Evolutionary conservation across 2,797 vertebrate genomes (phyloP).

Genomic region (Margarornis squamiger): DNA sequence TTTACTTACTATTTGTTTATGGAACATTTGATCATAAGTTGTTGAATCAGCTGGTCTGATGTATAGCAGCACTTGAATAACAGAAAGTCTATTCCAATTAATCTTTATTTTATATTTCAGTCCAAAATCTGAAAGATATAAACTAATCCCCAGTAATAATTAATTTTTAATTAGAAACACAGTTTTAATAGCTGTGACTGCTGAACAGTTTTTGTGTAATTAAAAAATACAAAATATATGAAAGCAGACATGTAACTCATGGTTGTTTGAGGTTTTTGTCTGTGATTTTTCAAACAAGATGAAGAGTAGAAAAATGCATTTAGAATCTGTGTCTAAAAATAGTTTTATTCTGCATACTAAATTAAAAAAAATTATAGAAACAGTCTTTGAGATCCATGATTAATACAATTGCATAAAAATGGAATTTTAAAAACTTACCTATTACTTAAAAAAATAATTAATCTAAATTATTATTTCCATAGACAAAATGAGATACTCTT

Average conservation of each 20-base stretch:
- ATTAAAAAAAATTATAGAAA: not conserved
- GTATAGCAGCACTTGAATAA: not conserved
- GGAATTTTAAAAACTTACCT: not conserved
- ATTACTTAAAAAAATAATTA: not conserved
- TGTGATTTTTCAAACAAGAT: not conserved
- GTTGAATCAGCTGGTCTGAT: not conserved
- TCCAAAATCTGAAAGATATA: not conserved
- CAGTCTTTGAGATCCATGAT: not conserved
- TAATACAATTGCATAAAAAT: not conserved
- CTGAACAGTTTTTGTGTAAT: not conserved
- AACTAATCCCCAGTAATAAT: not conserved
- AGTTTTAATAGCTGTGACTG: not conserved
- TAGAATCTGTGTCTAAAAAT: not conserved
- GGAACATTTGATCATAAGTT: not conserved
- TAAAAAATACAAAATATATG: not conserved
- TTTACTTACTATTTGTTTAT: not conserved
- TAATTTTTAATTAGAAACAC: not conserved
- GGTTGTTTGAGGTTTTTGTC: not conserved
- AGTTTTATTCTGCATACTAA: not conserved
- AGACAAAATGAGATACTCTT: not conserved
- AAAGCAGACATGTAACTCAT: not conserved
- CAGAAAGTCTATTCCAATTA: not conserved
- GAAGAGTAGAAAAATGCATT: not conserved
- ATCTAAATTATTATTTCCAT: not conserved
- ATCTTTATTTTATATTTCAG: constrained; percentile 8